Base-by-base conservation (phyloP, 2,113 vertebrate species). In the Charina bottae region DNA sequence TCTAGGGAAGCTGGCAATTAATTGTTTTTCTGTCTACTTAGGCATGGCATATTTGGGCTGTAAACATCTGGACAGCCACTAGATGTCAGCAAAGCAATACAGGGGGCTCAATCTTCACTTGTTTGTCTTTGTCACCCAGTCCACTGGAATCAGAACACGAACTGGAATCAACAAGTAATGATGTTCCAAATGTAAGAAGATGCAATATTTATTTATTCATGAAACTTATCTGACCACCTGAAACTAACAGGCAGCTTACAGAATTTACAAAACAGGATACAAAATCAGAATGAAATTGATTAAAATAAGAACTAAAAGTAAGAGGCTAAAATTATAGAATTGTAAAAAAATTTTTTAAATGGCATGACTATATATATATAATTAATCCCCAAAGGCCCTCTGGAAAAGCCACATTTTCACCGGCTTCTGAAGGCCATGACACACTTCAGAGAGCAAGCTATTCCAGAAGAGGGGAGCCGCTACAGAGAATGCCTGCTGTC, bases 1-100 rank as follows among this genome's bases (percentile, higher is more conserved):
- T 62, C n/a, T 3, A 84, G 56, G 8, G 54, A 72, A 54, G 87
- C 33, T 0, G 23, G 87, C 83, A 87, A 85, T 91, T 6, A 90
- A 21, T 92, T 92, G 89, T 89, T 92, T 94, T 90, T 23, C 19
- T 60, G 64, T 72, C 5, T 72, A 33, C n/a, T 72, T 72, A 72
- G n/a, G 2, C 17, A 17, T 33, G n/a, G 7, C 13, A 17, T 72
- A 72, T 19, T 13, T 72, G 64, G 33, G 2, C 13, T 72, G 33
- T n/a, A 72, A 33, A 72, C 33, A 33, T 72, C n/a, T 72, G 64
- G n/a, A 33, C 6, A 33, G 64, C 64, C 64, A 72, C 13, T 33
- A 17, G 28, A 68, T 68, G 62, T 68, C 62, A 68, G 62, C 4
- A 68, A n/a, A 68, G n/a, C n/a, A 72, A 72, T 13, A 72, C 6